Base-by-base conservation (phyloP, 2,888 invertebrate genomes). In the Antheraea yamamai region DNA sequence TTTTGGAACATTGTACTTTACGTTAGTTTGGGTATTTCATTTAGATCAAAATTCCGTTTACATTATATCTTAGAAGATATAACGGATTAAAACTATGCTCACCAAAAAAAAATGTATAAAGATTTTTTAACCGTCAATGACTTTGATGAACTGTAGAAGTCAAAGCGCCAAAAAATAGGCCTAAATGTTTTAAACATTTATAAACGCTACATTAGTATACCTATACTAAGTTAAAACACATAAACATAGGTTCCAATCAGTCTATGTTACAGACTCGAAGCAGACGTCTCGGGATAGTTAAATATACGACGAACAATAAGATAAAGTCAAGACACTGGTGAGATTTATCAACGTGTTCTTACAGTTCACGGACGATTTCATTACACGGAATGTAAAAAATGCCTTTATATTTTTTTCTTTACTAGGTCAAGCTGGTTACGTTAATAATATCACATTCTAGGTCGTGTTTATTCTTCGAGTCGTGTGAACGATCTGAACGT, bases 271-370 rank as follows among this genome's bases (percentile, higher is more conserved):
- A 47, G 76, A 79, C 76, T 78, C 75, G 70, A 61, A 39, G 76
- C 73, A 81, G 79, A 78, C 78, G 78, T 82, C 78, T 82, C 82
- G 75, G 76, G 81, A 68, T 76, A 23, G 73, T 74, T 77, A 74
- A 72, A 81, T 82, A 66, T 66, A 81, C 80, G 75, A 79, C 77
- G 77, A 78, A 80, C 82, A 82, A 77, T 81, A 66, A 66, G 64
- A 66, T 66, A 66, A 66, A 77, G 70, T 51, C 74, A 72, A 72
- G 66, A 73, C 77, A 75, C 35, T 66, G 16, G 68, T 61, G 75
- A 77, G 75, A 77, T 77, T 77, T 79, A 77, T 77, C 77, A 80
- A 78, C 73, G 26, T 75, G 73, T 16, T 39, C 55, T 51, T 71
- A 76, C 75, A 76, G 71, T 74, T 75, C 76, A 77, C 75, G 23